Evolutionary conservation across 2,113 vertebrate species (phyloP), one percentile per base, ranked within the genome.

Genomic region (Ictalurus furcatus): DNA sequence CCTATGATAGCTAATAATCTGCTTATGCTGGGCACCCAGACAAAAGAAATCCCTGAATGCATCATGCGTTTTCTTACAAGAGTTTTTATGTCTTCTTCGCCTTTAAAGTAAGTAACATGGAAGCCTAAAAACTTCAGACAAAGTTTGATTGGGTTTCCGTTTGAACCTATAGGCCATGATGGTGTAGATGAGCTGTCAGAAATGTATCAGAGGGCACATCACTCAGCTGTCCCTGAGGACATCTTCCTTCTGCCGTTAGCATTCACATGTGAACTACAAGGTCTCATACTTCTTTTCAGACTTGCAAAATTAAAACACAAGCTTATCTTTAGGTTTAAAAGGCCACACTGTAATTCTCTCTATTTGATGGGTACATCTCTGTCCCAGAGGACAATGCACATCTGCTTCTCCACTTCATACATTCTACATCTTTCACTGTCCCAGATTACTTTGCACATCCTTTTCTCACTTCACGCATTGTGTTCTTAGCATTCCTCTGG

Each of bases 351-450:
- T 81, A 81, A 81, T 56, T 56, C 52, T 11, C 12, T 58, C 52
- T 11, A 28, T n/a, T 44, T 82, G n/a, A 58, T 34, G 83, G 13
- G 25, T n/a, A 52, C 25, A n/a, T 54, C n/a, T 34, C n/a, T 25
- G n/a, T 85, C 84, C 19, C 84, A 34, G 84, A 71, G 84, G 28
- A 34, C 67, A 56, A 34, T 23, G 28, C 19, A n/a, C 65, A 67
- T 56, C 44, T 71, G 44, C 73, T 73, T 73, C 65, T 30, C 67
- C 67, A 73, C 84, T 71, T 73, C 48, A 71, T 54, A 54, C 84
- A 54, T 73, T 85, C 28, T 37, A 30, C 48, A 58, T 44, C 23
- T 63, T 25, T 84, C 17, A 40, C 23, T 63, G 34, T 28, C 59
- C 58, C 58, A 6, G 84, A 7, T 34, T 67, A 73, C 11, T 85